Base-by-base conservation (phyloP, 2,888 invertebrate genomes). In the Yponomeuta sedellus region DNA sequence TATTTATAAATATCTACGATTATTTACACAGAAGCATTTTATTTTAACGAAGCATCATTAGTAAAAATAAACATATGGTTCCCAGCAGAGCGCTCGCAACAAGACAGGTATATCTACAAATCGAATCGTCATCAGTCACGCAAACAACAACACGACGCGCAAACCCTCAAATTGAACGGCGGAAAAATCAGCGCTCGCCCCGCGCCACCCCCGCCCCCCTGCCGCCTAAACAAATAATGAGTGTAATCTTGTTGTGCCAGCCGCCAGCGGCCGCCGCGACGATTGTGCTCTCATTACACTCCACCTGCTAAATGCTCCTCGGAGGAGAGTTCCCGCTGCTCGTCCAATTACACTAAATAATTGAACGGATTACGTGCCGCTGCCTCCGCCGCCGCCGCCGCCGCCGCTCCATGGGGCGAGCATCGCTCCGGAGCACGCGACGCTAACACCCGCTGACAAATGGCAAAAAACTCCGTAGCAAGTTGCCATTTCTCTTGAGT, bases 221-320 rank as follows among this genome's bases (percentile, higher is more conserved):
- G 10, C 20, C 59, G 59, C 59, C 39, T 62, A 62, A 62, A 62
- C 62, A 62, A 62, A 62, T 39, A 62, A 62, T 62, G 62, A 39
- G 62, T 39, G 62, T 39, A 62, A 62, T 62, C 62, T 62, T 62
- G 28, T 62, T 62, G 62, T 62, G 34, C n/a, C 62, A 62, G 62
- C 59, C 12, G 22, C 4, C 59, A 59, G 20, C 11, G 22, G 20
- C 20, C 56, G 59, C 12, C 59, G 25, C 59, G 59, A 59, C 58
- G 58, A 52, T 52, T 52, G 44, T 52, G 44, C 44, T 52, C 44
- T 52, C 44, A 52, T 52, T 52, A 52, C 44, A 52, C 44, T 52
- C 16, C 44, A 52, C 44, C 44, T 52, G 44, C 44, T 52, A 52
- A 52, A 52, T 52, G 44, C 44, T 52, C 44, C 44, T 12, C 16